These are phyloP conservation scores for Nomada ruficornis DNA, from an alignment of 2,888 invertebrate species.

Conservation along the genomic window DNA sequence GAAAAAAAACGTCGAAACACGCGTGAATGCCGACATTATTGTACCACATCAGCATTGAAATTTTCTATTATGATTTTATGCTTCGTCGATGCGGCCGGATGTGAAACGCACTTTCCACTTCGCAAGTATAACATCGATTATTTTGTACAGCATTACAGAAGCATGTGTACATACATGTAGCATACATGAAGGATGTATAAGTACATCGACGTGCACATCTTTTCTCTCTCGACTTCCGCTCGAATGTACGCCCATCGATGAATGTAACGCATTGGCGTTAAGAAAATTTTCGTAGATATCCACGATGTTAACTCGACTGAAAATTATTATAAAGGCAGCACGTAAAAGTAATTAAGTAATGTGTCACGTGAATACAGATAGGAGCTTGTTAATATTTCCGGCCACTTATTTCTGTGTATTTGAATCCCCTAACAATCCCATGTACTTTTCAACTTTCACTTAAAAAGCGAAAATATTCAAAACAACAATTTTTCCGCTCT, in stretches of 20 bases:
- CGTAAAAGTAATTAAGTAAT: no score
- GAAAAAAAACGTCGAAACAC: conserved; percentile 30
- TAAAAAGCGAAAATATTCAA: no score
- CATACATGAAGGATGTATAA: no score
- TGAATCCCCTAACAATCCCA: no score
- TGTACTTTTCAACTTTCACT: no score
- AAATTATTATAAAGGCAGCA: neutral
- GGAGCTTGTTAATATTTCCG: no score
- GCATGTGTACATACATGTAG: conserved; percentile 10
- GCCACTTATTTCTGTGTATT: no score
- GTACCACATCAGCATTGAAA: conserved; percentile 44
- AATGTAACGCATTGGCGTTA: neutral
- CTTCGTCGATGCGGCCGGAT: conserved; percentile 55
- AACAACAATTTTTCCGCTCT: no score
- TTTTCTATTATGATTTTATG: conserved; percentile 55
- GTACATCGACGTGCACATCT: conserved; percentile 15
- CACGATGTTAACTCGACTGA: neutral
- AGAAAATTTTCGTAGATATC: neutral
- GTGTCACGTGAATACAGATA: no score
- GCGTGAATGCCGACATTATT: conserved; percentile 46
- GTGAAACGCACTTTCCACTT: conserved; percentile 54
- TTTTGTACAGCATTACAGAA: conserved; percentile 42
- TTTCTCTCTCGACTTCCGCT: conserved; percentile 29
- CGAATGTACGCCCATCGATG: conserved; percentile 4
- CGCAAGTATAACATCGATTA: conserved; percentile 50